A percentile compares a stretch with the other conserved stretches of the same genome.
Conservation (phyloP, 2,113 vertebrate genomes). For the Phylloscopus trochilus region DNA sequence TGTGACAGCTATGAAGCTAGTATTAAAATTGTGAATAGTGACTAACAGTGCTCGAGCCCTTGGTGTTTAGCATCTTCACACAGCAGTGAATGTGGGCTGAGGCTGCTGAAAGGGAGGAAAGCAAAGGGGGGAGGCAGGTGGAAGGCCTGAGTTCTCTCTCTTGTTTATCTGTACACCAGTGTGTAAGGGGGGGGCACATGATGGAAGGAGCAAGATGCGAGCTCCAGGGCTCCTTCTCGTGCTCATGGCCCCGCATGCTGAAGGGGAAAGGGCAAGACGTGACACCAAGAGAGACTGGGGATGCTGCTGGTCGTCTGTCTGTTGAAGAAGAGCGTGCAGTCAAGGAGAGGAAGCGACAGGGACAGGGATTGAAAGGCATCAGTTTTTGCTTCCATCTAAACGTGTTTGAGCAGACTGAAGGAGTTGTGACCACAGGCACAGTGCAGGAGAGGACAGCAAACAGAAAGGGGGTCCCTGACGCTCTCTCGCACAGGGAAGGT, state of each 20-base stretch:
- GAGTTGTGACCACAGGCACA: background rate
- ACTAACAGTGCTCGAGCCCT: constrained; percentile 43
- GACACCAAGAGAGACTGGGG: background rate
- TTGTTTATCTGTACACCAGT: background rate
- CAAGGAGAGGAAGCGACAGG: background rate
- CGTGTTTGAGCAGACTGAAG: background rate
- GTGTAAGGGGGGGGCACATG: fast-evolving
- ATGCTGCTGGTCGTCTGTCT: background rate
- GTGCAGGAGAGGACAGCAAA: background rate
- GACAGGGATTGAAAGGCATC: background rate
- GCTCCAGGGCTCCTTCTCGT: background rate
- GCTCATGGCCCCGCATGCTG: background rate
- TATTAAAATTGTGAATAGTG: constrained; percentile 77
- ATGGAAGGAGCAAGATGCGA: background rate
- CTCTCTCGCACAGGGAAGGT: background rate
- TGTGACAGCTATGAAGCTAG: constrained; percentile 84
- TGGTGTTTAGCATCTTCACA: constrained; percentile 37
- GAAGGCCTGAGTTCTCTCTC: background rate
- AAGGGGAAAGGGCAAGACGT: background rate
- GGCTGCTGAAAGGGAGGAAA: background rate
- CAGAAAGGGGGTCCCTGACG: fast-evolving
- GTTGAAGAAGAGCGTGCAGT: background rate
- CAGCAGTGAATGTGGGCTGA: constrained; percentile 47
- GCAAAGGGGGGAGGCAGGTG: background rate
- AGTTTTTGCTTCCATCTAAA: background rate